Evolutionary conservation across 2,888 invertebrate genomes (phyloP).

Genomic region (Phragmatobia fuliginosa): DNA sequence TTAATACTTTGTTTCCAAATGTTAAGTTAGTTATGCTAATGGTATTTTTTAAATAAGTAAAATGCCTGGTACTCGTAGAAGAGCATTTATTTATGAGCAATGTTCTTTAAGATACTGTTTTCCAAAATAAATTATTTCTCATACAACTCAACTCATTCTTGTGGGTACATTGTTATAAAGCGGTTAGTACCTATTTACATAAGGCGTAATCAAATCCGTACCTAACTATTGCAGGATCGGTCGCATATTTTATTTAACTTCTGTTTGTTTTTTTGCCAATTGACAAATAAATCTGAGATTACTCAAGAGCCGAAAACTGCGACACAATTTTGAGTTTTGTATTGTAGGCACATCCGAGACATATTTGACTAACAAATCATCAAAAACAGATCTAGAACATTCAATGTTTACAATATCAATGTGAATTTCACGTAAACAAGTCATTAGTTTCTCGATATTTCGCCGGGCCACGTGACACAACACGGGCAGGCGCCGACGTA

Average conservation of each 20-base stretch:
- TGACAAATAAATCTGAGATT: background rate
- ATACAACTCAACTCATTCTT: background rate
- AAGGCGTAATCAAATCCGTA: background rate
- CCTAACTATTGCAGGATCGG: background rate
- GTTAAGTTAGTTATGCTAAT: background rate
- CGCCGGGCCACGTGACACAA: conserved; percentile 41
- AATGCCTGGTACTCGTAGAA: no score
- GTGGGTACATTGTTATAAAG: background rate
- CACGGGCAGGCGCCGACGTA: conserved; percentile 39
- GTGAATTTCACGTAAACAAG: conserved; percentile 32
- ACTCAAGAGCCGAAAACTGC: no score
- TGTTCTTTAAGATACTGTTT: no score
- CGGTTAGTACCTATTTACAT: background rate
- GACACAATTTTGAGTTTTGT: background rate
- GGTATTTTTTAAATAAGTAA: background rate
- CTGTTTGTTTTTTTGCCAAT: background rate
- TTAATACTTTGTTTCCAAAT: background rate
- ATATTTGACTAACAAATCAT: conserved; percentile 1
- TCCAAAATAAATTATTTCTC: background rate
- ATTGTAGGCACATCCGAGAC: background rate
- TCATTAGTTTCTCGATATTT: conserved; percentile 42
- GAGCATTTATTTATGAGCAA: no score
- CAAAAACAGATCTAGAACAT: background rate
- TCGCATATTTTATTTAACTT: background rate
- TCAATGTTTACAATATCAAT: conserved; percentile 32